Percentiles rank a stretch among this genome's conserved stretches.
Conservation (phyloP, 2,113 vertebrate genomes). For the Barbus barbus region DNA sequence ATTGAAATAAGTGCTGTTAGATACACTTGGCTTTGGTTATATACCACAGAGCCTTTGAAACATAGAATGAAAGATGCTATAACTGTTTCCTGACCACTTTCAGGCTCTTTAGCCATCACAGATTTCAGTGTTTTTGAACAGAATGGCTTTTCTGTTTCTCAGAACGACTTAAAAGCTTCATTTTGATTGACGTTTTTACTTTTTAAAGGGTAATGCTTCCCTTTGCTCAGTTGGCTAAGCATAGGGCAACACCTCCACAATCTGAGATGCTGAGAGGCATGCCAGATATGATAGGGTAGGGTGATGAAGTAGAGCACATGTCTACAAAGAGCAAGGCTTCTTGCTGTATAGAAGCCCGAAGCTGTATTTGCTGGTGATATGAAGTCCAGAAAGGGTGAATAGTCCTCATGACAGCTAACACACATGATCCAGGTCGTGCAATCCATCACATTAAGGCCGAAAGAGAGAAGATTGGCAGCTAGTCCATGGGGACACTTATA, state of each 20-base stretch:
- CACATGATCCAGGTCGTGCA: neutral
- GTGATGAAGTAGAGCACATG: neutral
- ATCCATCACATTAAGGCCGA: slow-evolving; percentile 19
- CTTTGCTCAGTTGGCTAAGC: neutral
- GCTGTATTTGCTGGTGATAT: slow-evolving; percentile 22
- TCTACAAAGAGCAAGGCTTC: neutral
- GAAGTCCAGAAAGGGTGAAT: slow-evolving; percentile 24
- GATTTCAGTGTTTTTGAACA: neutral
- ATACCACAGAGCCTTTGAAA: slow-evolving; percentile 5
- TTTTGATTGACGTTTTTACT: neutral
- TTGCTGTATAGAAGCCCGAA: slow-evolving; percentile 6
- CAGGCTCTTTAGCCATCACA: neutral
- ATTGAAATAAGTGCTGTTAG: slow-evolving; percentile 14
- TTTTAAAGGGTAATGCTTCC: neutral
- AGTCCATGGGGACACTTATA: no score
- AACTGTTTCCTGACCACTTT: neutral
- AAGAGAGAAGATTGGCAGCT: neutral
- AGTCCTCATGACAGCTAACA: slow-evolving; percentile 15
- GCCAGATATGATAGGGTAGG: neutral
- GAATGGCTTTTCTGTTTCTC: neutral
- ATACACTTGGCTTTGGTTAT: neutral
- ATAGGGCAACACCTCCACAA: neutral
- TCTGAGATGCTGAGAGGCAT: neutral
- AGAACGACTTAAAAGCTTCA: neutral
- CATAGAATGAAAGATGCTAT: neutral